These are phyloP conservation scores for Volucella inanis DNA, from an alignment of 2,888 invertebrate species.

Conservation along the genomic window DNA sequence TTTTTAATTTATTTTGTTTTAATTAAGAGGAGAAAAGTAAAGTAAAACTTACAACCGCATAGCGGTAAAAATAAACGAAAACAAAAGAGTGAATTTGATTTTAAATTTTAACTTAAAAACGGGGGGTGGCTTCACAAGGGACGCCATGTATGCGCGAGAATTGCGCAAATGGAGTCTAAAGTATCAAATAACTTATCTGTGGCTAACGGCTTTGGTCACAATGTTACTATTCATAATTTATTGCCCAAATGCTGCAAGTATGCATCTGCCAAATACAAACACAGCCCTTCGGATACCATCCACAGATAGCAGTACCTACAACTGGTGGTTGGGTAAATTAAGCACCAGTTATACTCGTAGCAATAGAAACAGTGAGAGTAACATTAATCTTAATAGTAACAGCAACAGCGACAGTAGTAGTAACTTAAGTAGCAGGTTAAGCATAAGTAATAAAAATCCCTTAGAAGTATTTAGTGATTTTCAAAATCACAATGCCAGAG, in stretches of 20 bases:
- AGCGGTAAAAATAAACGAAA: slow-evolving; percentile 24
- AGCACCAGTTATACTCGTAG: slow-evolving; percentile 63
- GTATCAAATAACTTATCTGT: slow-evolving; percentile 83
- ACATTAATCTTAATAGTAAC: slow-evolving; percentile 22
- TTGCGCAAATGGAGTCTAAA: slow-evolving; percentile 84
- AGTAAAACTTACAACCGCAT: slow-evolving; percentile 10
- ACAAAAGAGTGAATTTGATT: slow-evolving; percentile 22
- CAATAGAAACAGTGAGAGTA: slow-evolving; percentile 29
- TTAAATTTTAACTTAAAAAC: slow-evolving; percentile 65
- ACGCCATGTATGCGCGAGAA: slow-evolving; percentile 84
- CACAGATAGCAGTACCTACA: slow-evolving; percentile 67
- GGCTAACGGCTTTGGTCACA: slow-evolving; percentile 81
- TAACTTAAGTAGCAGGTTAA: slow-evolving; percentile 75
- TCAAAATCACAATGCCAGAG: slow-evolving; percentile 74
- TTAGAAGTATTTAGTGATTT: slow-evolving; percentile 74
- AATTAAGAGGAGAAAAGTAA: slow-evolving; percentile 15
- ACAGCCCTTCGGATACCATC: slow-evolving; percentile 57
- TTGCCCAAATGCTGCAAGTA: slow-evolving; percentile 79
- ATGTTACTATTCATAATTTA: slow-evolving; percentile 82
- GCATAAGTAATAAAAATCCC: slow-evolving; percentile 68
- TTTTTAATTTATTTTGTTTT: slow-evolving; percentile 10
- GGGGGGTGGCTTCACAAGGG: slow-evolving; percentile 76
- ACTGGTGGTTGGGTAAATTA: slow-evolving; percentile 66
- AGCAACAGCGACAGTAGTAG: slow-evolving; percentile 75
- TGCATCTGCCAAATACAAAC: slow-evolving; percentile 77